Base-by-base conservation (phyloP, 2,888 invertebrate genomes). In the Heliconius sara region DNA sequence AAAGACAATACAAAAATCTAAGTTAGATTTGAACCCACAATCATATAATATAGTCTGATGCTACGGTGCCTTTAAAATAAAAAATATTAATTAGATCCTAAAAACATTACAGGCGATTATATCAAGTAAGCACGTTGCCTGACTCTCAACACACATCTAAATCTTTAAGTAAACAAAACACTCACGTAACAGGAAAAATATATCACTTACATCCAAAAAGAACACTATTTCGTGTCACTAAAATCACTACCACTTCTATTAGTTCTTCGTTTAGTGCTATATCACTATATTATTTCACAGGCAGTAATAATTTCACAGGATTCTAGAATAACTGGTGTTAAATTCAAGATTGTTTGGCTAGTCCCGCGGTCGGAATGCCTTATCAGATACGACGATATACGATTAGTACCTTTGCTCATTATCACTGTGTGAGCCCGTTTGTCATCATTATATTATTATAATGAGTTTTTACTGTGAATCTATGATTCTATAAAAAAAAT, bases 321-420 rank as follows among this genome's bases (percentile, higher is more conserved):
- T 79, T 79, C 66, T 76, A 79, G 76, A 76, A 72, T 52, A 57
- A 68, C 65, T 73, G 27, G 47, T 65, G 39, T n/a, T 27, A 60
- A 79, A 60, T 6, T 71, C 25, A 75, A 77, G 81, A 75, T 75
- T 57, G 77, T 79, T 77, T 71, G 25, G 39, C 79, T 57, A 71
- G 57, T 72, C 71, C 43, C 65, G 70, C 30, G 57, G 68, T 47
- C 74, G 74, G 80, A 81, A 81, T 81, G 79, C 76, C 52, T 83
- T 83, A 83, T 83, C 83, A 78, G 83, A 80, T 83, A 80, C 30
- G 66, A 74, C 76, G 80, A 82, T 83, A 82, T 73, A 68, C 66
- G 77, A 79, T 76, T 76, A 76, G 74, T 77, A 34, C 79, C 72
- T 79, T 76, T 67, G 30, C 70, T 80, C 72, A 63, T 79, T 79